Evolutionary conservation across 2,888 invertebrate species (phyloP).

Genomic region (Rhopalosiphum nymphaeae): DNA sequence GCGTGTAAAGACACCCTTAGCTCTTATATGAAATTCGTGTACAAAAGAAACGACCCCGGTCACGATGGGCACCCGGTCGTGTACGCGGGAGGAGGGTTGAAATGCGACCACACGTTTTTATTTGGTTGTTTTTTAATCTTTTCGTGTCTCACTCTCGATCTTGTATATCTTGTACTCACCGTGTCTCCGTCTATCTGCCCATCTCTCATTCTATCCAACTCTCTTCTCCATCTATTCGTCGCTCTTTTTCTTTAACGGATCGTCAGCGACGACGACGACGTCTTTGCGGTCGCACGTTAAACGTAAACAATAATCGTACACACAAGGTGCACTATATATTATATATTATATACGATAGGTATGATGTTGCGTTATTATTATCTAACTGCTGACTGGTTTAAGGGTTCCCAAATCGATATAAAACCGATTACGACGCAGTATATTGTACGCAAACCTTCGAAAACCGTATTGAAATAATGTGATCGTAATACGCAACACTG

Average conservation of each 20-base stretch:
- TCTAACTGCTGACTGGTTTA: not conserved
- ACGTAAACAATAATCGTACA: not conserved
- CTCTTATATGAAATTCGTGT: constrained; percentile 41
- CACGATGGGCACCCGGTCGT: not conserved
- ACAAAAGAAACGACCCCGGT: constrained; percentile 57
- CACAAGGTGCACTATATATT: not conserved
- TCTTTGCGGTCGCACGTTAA: constrained; percentile 1
- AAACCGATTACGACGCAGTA: not conserved
- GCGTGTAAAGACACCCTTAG: constrained; percentile 51
- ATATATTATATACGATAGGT: not conserved
- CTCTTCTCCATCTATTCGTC: not conserved
- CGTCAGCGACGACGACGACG: not conserved
- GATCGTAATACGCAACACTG: not conserved
- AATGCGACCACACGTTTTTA: constrained; percentile 49
- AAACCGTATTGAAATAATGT: not conserved
- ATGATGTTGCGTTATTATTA: not conserved
- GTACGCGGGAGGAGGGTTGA: not conserved
- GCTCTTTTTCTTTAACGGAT: not conserved
- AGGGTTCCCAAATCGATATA: not conserved
- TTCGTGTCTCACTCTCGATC: not conserved
- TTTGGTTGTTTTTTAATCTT: constrained; percentile 36
- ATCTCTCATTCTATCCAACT: not conserved
- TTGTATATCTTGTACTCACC: not conserved
- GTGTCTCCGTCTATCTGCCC: not conserved
- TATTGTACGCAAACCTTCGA: not conserved